Evolutionary conservation across 2,888 invertebrate genomes (phyloP).

Genomic region (Barypeithes pellucidus): DNA sequence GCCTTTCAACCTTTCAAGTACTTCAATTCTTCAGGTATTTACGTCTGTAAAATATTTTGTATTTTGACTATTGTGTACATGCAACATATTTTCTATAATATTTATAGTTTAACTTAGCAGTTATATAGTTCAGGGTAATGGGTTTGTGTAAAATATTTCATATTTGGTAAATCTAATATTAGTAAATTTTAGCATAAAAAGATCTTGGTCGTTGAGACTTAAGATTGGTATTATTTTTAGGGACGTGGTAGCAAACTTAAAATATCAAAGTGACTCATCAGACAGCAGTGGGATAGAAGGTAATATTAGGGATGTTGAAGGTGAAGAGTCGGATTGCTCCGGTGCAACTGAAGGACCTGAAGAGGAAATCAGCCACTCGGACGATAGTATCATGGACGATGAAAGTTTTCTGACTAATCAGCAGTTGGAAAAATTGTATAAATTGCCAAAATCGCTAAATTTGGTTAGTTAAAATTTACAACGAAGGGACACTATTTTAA

Average conservation of each 20-base stretch:
- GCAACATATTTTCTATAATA: too few species aligned
- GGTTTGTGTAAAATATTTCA: too few species aligned
- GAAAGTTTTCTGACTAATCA: conserved; percentile 77
- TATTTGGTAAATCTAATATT: too few species aligned
- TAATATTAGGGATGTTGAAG: conserved; percentile 68
- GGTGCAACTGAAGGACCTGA: conserved; percentile 83
- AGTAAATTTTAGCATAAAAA: too few species aligned
- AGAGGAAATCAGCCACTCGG: conserved; percentile 74
- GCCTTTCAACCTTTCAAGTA: too few species aligned
- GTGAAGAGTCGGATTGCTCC: conserved; percentile 71
- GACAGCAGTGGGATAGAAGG: conserved; percentile 74
- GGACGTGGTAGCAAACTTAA: conserved; percentile 79
- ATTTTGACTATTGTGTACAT: too few species aligned
- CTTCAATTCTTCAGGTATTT: too few species aligned
- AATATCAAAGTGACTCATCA: conserved; percentile 76
- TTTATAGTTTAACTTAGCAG: too few species aligned
- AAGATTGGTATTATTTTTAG: conserved; percentile 67
- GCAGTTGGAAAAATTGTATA: conserved; percentile 72
- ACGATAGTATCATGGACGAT: conserved; percentile 85
- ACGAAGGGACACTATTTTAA: too few species aligned
- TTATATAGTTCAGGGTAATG: too few species aligned
- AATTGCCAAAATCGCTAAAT: conserved; percentile 74
- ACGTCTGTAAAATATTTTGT: too few species aligned
- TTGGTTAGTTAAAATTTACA: conserved; percentile 66
- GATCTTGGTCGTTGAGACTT: background rate